These are phyloP conservation scores for Sylvicola cinctus DNA, from an alignment of 2,888 invertebrate genomes.

Conservation along the genomic window DNA sequence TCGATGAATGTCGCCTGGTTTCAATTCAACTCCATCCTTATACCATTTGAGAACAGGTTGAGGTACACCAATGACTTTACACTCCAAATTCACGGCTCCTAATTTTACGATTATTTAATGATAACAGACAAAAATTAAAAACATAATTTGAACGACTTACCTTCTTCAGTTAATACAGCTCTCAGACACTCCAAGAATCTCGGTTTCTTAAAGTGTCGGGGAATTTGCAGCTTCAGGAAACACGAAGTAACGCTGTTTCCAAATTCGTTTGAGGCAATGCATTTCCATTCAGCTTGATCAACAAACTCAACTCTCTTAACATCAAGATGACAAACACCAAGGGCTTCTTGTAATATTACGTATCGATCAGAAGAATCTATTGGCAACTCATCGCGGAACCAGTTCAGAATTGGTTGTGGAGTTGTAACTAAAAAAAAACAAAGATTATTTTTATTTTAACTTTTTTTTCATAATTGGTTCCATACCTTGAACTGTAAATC, in stretches of 20 bases:
- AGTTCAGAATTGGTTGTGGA: conserved; percentile 60
- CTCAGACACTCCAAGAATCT: conserved; percentile 67
- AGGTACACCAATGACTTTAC: conserved; percentile 81
- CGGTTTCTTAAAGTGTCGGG: conserved; percentile 74
- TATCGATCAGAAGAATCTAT: conserved; percentile 50
- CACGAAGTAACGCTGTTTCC: conserved; percentile 78
- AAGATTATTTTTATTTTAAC: neutral
- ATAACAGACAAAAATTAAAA: neutral
- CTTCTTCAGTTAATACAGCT: conserved; percentile 66
- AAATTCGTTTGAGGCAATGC: conserved; percentile 71
- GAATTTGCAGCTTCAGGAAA: conserved; percentile 64
- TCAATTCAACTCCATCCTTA: conserved; percentile 73
- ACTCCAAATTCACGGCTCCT: conserved; percentile 77
- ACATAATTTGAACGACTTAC: neutral
- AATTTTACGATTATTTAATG: too few species aligned
- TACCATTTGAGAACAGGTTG: conserved; percentile 83
- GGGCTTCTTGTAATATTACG: conserved; percentile 41
- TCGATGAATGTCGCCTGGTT: conserved; percentile 78
- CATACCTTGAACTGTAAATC: conserved; percentile 61
- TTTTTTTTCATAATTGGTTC: conserved; percentile 3
- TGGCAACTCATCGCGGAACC: conserved; percentile 75
- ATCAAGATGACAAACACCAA: conserved; percentile 51
- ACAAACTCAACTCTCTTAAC: conserved; percentile 54
- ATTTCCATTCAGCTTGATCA: conserved; percentile 86
- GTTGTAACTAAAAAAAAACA: conserved; percentile 38